A percentile compares a stretch with the other conserved stretches of the same genome.
Evolutionary conservation across 2,797 vertebrate genomes (phyloP).

Genomic region (Lepus oiostolus): DNA sequence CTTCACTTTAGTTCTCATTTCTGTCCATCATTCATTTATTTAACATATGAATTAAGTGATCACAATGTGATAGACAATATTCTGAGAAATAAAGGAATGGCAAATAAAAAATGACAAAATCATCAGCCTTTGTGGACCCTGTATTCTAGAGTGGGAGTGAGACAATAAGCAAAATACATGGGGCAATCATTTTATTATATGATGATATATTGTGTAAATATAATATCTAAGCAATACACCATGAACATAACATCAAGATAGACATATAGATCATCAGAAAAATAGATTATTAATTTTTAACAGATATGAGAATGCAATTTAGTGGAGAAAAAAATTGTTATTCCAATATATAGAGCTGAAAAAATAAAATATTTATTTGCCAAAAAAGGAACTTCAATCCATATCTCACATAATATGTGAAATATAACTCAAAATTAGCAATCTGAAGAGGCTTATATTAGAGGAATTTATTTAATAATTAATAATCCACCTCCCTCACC

Average conservation of each 20-base stretch:
- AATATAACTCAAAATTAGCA: slow-evolving; percentile 1
- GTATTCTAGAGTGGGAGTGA: not conserved
- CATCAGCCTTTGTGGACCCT: not conserved
- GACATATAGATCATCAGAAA: not conserved
- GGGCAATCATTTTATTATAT: not conserved
- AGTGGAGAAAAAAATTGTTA: not conserved
- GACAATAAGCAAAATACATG: slow-evolving; percentile 35
- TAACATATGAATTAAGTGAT: slow-evolving; percentile 33
- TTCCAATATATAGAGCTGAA: not conserved
- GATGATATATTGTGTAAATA: not conserved
- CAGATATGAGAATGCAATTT: slow-evolving; percentile 35
- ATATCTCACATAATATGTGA: not conserved
- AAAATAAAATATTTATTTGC: not conserved
- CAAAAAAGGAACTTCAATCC: slow-evolving; percentile 7
- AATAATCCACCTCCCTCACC: not conserved
- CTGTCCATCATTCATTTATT: slow-evolving; percentile 34
- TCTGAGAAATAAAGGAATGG: not conserved
- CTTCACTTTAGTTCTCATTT: slow-evolving; percentile 29
- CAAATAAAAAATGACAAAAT: slow-evolving; percentile 12
- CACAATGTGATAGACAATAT: not conserved
- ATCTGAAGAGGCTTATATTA: not conserved
- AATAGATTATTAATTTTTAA: slow-evolving; percentile 47
- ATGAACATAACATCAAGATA: not conserved
- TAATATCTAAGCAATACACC: not conserved
- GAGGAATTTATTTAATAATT: not conserved